phyloP scores from a whole-genome alignment of 2,113 vertebrate species.

The Odocoileus hemionus region DNA sequence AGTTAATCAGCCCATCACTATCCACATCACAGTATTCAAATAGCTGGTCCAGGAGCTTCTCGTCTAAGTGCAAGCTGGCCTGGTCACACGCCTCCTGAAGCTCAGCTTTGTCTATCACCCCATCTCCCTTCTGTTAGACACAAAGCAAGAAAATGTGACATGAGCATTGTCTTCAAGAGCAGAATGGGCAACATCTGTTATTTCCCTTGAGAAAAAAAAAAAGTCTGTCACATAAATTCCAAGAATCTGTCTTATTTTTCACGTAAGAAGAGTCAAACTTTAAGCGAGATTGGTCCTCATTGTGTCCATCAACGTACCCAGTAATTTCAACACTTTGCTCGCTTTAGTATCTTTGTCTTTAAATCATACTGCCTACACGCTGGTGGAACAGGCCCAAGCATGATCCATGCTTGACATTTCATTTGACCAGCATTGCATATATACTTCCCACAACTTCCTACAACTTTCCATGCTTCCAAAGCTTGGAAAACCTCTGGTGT shows the following conservation, averaged over 20 bases:
- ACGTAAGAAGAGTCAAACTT: neutral
- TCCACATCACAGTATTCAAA: constrained; percentile 89
- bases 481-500: neutral
- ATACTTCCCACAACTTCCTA: neutral
- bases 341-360: neutral
- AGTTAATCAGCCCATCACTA: constrained; percentile 86
- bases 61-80: constrained; percentile 81
- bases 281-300: neutral
- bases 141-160: neutral
- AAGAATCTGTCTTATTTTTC: neutral
- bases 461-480: neutral
- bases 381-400: neutral
- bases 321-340: neutral
- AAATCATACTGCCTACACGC: neutral
- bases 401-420: neutral
- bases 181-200: neutral
- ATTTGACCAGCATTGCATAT: neutral
- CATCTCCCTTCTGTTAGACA: constrained; percentile 84
- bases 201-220: neutral
- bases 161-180: neutral
- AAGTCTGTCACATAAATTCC: neutral
- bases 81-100: constrained; percentile 81
- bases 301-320: neutral
- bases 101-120: constrained; percentile 85
- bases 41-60: constrained; percentile 82